A percentile compares a stretch with the other conserved stretches of the same genome.
phyloP scores from a whole-genome alignment of 2,888 invertebrate species.

The Alentia gelatinosa region DNA sequence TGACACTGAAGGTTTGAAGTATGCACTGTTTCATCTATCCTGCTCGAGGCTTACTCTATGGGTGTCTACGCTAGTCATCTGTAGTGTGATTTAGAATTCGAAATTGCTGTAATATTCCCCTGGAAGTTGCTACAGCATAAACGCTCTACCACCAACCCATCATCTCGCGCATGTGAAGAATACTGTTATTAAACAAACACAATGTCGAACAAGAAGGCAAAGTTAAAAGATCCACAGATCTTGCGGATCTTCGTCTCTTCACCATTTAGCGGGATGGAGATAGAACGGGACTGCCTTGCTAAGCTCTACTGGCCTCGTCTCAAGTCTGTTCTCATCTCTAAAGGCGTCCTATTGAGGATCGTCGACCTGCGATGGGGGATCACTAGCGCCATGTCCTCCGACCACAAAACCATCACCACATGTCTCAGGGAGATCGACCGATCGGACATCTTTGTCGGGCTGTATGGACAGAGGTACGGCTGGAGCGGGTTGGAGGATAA shows the following conservation, averaged over 20 bases:
- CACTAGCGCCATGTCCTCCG: conserved; percentile 74
- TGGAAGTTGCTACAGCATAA: too few relatives aligned
- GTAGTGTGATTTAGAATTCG: too few relatives aligned
- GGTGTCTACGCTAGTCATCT: too few relatives aligned
- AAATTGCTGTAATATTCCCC: too few relatives aligned
- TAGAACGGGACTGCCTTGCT: conserved; percentile 78
- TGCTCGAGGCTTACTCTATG: too few relatives aligned
- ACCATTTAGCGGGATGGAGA: conserved; percentile 80
- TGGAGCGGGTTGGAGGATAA: conserved; percentile 76
- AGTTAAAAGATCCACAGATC: conserved; percentile 69
- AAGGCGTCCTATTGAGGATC: conserved; percentile 21
- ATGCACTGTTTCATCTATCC: too few relatives aligned
- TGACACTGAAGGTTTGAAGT: too few relatives aligned
- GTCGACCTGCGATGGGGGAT: conserved; percentile 80
- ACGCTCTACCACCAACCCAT: too few relatives aligned
- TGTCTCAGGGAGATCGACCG: conserved; percentile 77
- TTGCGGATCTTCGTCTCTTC: conserved; percentile 78
- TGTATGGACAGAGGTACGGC: conserved; percentile 79
- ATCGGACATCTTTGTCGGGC: conserved; percentile 77
- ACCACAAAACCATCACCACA: conserved; percentile 75
- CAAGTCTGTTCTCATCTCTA: conserved; percentile 69
- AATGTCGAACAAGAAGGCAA: conserved; percentile 12
- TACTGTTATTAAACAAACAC: too few relatives aligned
- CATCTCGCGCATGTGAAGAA: too few relatives aligned
- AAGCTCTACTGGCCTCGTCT: conserved; percentile 76